phyloP scores from a whole-genome alignment of 1,140 invertebrate species.

The Procambarus virginalis region DNA sequence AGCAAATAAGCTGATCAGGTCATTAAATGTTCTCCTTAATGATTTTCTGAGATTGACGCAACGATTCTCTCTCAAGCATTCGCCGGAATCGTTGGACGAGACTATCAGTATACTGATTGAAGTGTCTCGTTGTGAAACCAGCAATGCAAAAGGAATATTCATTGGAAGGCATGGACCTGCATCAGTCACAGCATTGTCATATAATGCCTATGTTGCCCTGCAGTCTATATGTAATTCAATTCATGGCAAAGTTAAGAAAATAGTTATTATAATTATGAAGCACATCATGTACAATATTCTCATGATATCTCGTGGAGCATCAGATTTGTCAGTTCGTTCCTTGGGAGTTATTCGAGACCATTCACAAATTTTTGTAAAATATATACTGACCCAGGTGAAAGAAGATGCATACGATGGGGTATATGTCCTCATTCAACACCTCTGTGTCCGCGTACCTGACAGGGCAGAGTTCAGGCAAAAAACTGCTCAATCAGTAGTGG shows the following conservation, averaged over 20 bases:
- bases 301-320: slow-evolving; percentile 73
- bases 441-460: slow-evolving; percentile 79
- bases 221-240: slow-evolving; percentile 74
- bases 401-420: slow-evolving; percentile 74
- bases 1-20: slow-evolving; percentile 63
- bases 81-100: slow-evolving; percentile 75
- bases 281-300: slow-evolving; percentile 76
- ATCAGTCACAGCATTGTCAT: slow-evolving; percentile 73
- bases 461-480: slow-evolving; percentile 78
- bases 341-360: slow-evolving; percentile 75
- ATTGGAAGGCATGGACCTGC: slow-evolving; percentile 67
- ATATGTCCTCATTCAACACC: slow-evolving; percentile 77
- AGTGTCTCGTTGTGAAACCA: slow-evolving; percentile 76
- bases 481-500: slow-evolving; percentile 76
- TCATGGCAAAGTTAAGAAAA: slow-evolving; percentile 76
- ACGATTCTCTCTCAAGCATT: slow-evolving; percentile 75
- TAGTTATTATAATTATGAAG: slow-evolving; percentile 76
- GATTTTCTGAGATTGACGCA: slow-evolving; percentile 75
- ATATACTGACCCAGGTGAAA: slow-evolving; percentile 74
- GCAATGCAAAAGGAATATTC: slow-evolving; percentile 71
- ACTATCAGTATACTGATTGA: slow-evolving; percentile 76
- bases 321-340: slow-evolving; percentile 74
- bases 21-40: slow-evolving; percentile 74
- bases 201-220: slow-evolving; percentile 76
- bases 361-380: slow-evolving; percentile 76